A percentile compares a stretch with the other conserved stretches of the same genome.
phyloP scores from a whole-genome alignment of 2,113 vertebrate species.

The Pavo muticus region DNA sequence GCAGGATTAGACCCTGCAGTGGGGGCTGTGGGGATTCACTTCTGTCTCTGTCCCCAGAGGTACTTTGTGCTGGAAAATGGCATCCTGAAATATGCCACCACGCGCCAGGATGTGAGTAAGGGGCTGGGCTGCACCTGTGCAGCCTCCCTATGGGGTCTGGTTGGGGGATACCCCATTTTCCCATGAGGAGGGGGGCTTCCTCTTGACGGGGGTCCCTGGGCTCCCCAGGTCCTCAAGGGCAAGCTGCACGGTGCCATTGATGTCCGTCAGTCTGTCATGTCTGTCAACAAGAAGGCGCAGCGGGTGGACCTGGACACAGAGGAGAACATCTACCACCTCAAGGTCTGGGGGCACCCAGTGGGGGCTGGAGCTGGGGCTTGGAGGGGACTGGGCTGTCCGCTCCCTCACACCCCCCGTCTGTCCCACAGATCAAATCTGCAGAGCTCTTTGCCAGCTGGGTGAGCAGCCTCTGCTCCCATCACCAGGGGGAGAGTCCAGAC shows the following conservation, averaged over 20 bases:
- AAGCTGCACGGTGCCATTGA: constrained; percentile 91
- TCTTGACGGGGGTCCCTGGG: neutral
- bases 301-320: constrained; percentile 93
- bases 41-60: constrained; percentile 74
- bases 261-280: constrained; percentile 91
- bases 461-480: constrained; percentile 88
- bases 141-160: accelerated
- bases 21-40: neutral
- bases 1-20: accelerated
- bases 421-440: constrained; percentile 85
- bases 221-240: constrained; percentile 84
- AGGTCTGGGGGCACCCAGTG: constrained; percentile 70
- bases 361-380: accelerated
- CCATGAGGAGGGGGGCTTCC: too few species aligned
- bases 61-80: constrained; percentile 92
- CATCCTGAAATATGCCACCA: constrained; percentile 88
- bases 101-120: constrained; percentile 88
- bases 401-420: neutral
- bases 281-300: constrained; percentile 91
- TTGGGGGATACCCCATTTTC: neutral
- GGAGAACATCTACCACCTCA: constrained; percentile 93
- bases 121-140: accelerated
- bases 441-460: constrained; percentile 92
- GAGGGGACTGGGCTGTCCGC: neutral
- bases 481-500: constrained; percentile 78